Evolutionary conservation across 2,113 vertebrate species (phyloP).

Genomic region (Hydropotes inermis): DNA sequence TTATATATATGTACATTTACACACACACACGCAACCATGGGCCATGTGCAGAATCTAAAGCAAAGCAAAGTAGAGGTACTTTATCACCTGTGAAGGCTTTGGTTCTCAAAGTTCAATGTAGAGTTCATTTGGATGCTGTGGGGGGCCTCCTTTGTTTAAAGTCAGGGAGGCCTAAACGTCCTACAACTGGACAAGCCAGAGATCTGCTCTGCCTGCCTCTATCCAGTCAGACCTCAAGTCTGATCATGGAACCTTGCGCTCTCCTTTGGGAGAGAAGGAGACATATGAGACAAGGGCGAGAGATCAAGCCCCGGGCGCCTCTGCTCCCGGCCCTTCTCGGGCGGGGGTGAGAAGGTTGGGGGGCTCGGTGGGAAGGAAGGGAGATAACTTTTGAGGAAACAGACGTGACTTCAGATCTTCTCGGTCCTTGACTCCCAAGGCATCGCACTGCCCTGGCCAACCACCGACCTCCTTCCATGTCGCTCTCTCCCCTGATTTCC

Average conservation of each 20-base stretch:
- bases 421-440: neutral
- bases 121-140: neutral
- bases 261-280: neutral
- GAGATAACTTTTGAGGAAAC: neutral
- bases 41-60: neutral
- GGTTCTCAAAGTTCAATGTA: neutral
- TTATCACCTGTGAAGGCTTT: neutral
- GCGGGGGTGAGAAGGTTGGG: neutral
- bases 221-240: neutral
- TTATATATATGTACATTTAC: neutral
- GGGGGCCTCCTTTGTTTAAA: neutral
- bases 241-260: rapidly evolving
- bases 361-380: neutral
- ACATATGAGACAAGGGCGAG: neutral
- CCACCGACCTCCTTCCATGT: neutral
- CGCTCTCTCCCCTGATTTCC: neutral
- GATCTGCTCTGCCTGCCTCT: neutral
- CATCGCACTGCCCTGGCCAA: neutral
- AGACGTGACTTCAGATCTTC: neutral
- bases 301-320: neutral
- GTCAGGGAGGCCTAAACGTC: neutral
- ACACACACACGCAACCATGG: rapidly evolving
- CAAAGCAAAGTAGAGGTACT: neutral
- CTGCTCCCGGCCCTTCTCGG: neutral
- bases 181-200: neutral